Conservation (phyloP, 2,888 invertebrate genomes). For the Augiades crinisus region DNA sequence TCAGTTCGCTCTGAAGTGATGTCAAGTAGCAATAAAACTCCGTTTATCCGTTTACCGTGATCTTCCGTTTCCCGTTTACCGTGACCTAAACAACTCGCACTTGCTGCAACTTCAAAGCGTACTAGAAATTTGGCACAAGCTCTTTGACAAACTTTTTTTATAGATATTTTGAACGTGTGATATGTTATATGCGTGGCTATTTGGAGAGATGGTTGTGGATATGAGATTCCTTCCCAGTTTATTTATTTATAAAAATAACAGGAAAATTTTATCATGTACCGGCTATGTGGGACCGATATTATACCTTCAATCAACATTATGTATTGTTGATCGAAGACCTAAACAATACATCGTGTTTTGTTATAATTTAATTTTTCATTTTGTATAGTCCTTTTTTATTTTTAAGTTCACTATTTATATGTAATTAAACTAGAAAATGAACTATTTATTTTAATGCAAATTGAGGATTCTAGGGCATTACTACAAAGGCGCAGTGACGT, state of each 20-base stretch:
- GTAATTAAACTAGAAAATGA: slow-evolving; percentile 66
- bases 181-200: slow-evolving; percentile 58
- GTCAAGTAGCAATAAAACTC: too few relatives aligned
- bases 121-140: too few relatives aligned
- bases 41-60: too few relatives aligned
- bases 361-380: slow-evolving; percentile 51
- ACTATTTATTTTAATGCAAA: slow-evolving; percentile 69
- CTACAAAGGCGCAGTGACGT: slow-evolving; percentile 53
- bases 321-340: neutral
- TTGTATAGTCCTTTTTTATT: slow-evolving; percentile 66
- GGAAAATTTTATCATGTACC: slow-evolving; percentile 22
- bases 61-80: too few relatives aligned
- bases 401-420: slow-evolving; percentile 73
- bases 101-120: too few relatives aligned
- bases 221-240: slow-evolving; percentile 33
- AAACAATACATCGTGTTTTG: slow-evolving; percentile 33
- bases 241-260: slow-evolving; percentile 1
- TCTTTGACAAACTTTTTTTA: too few relatives aligned
- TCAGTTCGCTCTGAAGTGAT: too few relatives aligned
- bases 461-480: slow-evolving; percentile 55
- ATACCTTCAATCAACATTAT: slow-evolving; percentile 35
- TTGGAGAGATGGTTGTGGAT: slow-evolving; percentile 66
- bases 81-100: too few relatives aligned
- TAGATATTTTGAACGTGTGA: slow-evolving; percentile 47
- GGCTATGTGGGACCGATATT: slow-evolving; percentile 53